Conservation (phyloP, 2,888 invertebrate genomes). For the Erebia epiphron region DNA sequence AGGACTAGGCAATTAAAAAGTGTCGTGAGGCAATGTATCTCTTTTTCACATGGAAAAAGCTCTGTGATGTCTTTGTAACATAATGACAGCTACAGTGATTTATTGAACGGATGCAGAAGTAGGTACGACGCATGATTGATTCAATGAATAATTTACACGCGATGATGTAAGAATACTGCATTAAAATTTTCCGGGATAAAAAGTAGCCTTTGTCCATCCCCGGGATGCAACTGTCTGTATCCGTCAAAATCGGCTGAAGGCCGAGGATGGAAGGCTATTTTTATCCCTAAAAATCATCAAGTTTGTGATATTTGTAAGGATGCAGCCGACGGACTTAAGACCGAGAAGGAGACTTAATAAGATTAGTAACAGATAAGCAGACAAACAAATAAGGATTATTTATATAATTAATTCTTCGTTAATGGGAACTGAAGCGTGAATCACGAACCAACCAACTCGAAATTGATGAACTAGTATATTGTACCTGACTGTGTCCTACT, state of each 20-base stretch:
- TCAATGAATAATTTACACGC: slow-evolving; percentile 5
- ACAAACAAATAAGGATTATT: neutral
- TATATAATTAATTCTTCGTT: slow-evolving; percentile 1
- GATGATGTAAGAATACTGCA: slow-evolving; percentile 5
- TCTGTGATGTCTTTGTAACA: neutral
- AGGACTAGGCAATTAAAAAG: neutral
- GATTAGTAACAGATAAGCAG: slow-evolving; percentile 5
- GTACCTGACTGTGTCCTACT: neutral
- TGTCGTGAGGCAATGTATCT: neutral
- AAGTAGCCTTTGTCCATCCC: too few species aligned
- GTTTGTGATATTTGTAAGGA: too few species aligned
- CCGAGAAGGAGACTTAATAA: neutral
- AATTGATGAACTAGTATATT: neutral
- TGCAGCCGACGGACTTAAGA: neutral
- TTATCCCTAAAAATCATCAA: too few species aligned
- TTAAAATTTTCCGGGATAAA: neutral
- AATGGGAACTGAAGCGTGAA: slow-evolving; percentile 4
- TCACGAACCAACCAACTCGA: slow-evolving; percentile 11
- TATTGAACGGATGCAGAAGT: slow-evolving; percentile 9
- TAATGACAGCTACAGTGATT: slow-evolving; percentile 13
- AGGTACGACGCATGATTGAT: neutral
- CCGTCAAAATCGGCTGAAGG: too few species aligned
- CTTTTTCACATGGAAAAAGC: slow-evolving; percentile 4
- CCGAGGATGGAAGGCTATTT: too few species aligned
- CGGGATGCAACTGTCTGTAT: too few species aligned